Evolutionary conservation across 2,113 vertebrate species (phyloP).

Genomic region (Lophius piscatorius): DNA sequence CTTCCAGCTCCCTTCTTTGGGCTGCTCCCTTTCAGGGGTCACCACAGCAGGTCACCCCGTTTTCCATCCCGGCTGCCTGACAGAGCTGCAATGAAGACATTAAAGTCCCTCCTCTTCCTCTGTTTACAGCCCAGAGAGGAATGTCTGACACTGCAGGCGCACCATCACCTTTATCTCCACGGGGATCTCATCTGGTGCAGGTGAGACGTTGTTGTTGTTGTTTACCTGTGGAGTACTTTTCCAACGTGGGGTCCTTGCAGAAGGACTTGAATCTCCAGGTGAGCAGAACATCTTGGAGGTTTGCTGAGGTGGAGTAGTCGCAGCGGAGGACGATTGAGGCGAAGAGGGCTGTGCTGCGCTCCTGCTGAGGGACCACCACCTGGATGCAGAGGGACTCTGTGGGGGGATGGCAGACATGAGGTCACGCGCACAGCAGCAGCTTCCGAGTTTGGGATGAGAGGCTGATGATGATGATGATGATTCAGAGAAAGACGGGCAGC

Average conservation of each 20-base stretch:
- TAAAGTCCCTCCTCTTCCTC: too few relatives aligned
- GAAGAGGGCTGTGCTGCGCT: constrained; percentile 87
- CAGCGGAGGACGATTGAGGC: constrained; percentile 85
- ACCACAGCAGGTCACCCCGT: too few relatives aligned
- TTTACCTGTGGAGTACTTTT: constrained; percentile 89
- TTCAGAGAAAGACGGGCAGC: neutral
- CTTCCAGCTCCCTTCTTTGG: too few relatives aligned
- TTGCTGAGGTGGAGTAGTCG: constrained; percentile 92
- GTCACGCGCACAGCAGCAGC: neutral
- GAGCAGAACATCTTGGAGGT: constrained; percentile 86
- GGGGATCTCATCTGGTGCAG: too few relatives aligned
- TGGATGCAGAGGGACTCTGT: constrained; percentile 84
- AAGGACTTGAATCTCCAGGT: constrained; percentile 95
- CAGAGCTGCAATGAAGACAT: too few relatives aligned
- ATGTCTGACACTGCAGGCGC: too few relatives aligned
- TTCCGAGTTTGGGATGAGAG: neutral
- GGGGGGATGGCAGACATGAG: neutral
- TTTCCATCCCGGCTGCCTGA: too few relatives aligned
- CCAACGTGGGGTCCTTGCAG: constrained; percentile 95
- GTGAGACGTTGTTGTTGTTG: too few relatives aligned
- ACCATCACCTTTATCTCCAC: too few relatives aligned
- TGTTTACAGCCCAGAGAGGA: too few relatives aligned
- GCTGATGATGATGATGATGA: neutral
- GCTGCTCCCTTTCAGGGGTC: too few relatives aligned
- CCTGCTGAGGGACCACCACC: constrained; percentile 82